Conservation (phyloP, 92 coral and sea anemone genomes). For the Zoanthus gigantus region DNA sequence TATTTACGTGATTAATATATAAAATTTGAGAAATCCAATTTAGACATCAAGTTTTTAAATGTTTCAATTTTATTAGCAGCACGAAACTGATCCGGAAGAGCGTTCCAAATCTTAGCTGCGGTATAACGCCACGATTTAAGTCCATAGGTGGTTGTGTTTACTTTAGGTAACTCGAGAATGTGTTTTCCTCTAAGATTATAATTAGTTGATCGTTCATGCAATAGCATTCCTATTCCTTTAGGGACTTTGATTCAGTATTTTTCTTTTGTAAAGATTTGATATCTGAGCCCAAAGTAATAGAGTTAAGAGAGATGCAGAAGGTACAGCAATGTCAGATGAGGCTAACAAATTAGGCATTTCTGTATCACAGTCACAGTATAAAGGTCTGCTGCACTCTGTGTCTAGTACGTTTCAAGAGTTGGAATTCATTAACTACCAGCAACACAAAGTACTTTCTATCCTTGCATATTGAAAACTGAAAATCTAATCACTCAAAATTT, state of each 20-base stretch:
- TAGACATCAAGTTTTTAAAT: too few relatives aligned
- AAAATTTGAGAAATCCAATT: too few relatives aligned
- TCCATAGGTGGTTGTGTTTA: too few relatives aligned
- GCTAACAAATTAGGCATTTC: constrained; percentile 21
- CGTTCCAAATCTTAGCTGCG: too few relatives aligned
- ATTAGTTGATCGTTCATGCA: too few relatives aligned
- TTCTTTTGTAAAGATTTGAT: constrained; percentile 13
- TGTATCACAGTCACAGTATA: constrained; percentile 34
- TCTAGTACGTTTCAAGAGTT: neutral
- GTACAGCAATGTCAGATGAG: constrained; percentile 32
- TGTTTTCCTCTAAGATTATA: too few relatives aligned
- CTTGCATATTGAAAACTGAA: neutral
- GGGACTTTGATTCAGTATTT: constrained; percentile 3
- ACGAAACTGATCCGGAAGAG: too few relatives aligned
- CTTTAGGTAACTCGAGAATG: too few relatives aligned
- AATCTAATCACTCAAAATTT: neutral
- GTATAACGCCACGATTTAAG: too few relatives aligned
- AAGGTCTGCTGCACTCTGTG: neutral
- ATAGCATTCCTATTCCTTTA: too few relatives aligned
- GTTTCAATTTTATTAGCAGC: too few relatives aligned
- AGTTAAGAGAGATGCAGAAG: neutral
- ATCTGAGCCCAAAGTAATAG: neutral
- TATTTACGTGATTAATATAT: too few relatives aligned
- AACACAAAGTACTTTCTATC: constrained; percentile 23
- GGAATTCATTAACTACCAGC: constrained; percentile 8